A percentile compares a stretch with the other conserved stretches of the same genome.
Conservation (phyloP, 2,888 invertebrate genomes). For the Dicyrtomina minuta region DNA sequence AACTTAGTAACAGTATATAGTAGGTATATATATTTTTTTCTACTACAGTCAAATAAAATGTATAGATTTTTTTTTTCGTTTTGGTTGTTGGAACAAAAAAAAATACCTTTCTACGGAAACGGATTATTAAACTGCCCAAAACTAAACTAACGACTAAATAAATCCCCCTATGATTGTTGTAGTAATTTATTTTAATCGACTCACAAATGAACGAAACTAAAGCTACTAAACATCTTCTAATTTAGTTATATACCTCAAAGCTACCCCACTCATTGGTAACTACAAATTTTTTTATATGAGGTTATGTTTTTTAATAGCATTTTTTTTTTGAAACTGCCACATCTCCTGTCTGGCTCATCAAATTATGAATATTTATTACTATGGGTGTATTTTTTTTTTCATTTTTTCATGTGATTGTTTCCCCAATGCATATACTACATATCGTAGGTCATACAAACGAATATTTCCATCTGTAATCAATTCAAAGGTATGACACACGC, state of each 20-base stretch:
- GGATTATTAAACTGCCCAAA: no score
- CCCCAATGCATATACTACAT: no score
- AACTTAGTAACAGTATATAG: no score
- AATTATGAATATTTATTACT: no score
- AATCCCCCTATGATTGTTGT: neutral
- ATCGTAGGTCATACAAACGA: no score
- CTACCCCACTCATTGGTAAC: slow-evolving; percentile 23
- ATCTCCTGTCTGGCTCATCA: slow-evolving; percentile 19
- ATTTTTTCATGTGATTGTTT: no score
- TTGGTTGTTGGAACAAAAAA: no score
- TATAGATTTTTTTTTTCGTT: slow-evolving; percentile 3
- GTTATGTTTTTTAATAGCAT: no score
- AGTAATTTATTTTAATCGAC: neutral
- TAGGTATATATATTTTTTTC: no score
- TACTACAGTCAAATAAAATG: neutral
- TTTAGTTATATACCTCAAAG: slow-evolving; percentile 27
- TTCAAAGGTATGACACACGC: no score
- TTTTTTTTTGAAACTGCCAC: neutral
- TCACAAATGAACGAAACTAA: neutral
- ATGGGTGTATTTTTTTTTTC: no score
- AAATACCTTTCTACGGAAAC: neutral
- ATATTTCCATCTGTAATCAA: no score
- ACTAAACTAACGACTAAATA: slow-evolving; percentile 15
- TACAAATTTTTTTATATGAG: slow-evolving; percentile 10
- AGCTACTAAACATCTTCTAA: slow-evolving; percentile 15